Evolutionary conservation across 1,140 invertebrate genomes (phyloP), one percentile per base, ranked within the genome.

Genomic region (Bacillus rossius): DNA sequence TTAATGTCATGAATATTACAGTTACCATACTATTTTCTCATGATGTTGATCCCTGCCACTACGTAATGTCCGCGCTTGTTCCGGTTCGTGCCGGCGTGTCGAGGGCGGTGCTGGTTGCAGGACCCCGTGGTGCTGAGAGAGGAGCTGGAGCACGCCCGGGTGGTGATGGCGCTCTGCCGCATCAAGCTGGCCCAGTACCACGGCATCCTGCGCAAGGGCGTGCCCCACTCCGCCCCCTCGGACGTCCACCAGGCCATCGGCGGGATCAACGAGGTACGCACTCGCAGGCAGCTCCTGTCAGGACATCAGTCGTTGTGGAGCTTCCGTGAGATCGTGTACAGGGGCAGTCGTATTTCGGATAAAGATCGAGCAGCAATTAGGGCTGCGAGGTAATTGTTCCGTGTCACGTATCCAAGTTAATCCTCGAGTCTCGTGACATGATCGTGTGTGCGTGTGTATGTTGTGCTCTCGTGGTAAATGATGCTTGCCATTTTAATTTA

Each of bases 221-320:
- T 75, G 23, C 59, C 64, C 45, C 16, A 34, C 14, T 52, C 55
- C 20, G 54, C 58, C 17, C 65, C 66, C 25, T 63, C 71, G 38
- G 71, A 74, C 55, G 62, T 72, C 0, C 63, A 61, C 14, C 69
- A 71, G 16, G 69, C 74, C 0, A 53, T 77, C 3, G 74, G 75
- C 58, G 74, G 73, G 8, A 74, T 77, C 13, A 71, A 75, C 50
- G 75, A 77, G 61, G 64, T 76, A 34, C n/a, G n/a, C n/a, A n/a
- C n/a, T n/a, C n/a, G n/a, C n/a, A n/a, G n/a, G n/a, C n/a, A n/a
- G n/a, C n/a, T 70, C 71, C n/a, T n/a, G 38, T 40, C n/a, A n/a
- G 13, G 38, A 13, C 13, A 40, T 13, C 13, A 40, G n/a, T 13
- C 38, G n/a, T n/a, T n/a, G n/a, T 40, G n/a, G n/a, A 40, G 13